Evolutionary conservation across 2,797 vertebrate genomes (phyloP).

Genomic region (Sylvia borin): DNA sequence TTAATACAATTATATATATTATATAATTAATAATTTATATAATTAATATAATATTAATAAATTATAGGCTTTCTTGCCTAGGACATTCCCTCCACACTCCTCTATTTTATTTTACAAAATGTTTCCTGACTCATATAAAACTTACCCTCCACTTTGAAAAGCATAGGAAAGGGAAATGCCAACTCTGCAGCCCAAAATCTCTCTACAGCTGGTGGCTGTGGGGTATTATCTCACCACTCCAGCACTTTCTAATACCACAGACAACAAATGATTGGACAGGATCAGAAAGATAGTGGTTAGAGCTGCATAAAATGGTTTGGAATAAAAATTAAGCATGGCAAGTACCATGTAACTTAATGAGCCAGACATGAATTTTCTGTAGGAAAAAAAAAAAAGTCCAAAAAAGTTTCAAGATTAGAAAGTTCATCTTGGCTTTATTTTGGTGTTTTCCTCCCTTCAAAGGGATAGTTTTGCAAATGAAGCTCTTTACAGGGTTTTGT

Average conservation of each 20-base stretch:
- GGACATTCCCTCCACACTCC: accelerated
- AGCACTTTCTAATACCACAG: not conserved
- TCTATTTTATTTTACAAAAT: not conserved
- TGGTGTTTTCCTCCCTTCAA: not conserved
- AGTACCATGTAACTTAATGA: slow-evolving; percentile 3
- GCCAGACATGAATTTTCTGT: slow-evolving; percentile 4
- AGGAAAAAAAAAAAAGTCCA: not conserved
- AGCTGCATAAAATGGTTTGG: not conserved
- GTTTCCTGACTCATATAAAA: not conserved
- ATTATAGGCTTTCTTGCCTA: not conserved
- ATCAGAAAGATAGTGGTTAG: not conserved
- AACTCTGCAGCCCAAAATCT: accelerated
- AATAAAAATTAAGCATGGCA: slow-evolving; percentile 38
- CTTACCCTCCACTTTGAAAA: not conserved
- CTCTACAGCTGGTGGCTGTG: not conserved
- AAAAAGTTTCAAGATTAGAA: not conserved
- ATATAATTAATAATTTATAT: too few species aligned
- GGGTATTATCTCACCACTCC: not conserved
- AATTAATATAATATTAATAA: too few species aligned
- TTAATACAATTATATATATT: too few species aligned
- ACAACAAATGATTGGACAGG: not conserved
- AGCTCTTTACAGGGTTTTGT: not conserved
- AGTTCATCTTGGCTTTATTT: not conserved
- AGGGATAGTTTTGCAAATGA: not conserved
- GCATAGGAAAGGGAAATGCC: accelerated